phyloP scores from a whole-genome alignment of 2,113 vertebrate genomes.

The Urocynchramus pylzowi region DNA sequence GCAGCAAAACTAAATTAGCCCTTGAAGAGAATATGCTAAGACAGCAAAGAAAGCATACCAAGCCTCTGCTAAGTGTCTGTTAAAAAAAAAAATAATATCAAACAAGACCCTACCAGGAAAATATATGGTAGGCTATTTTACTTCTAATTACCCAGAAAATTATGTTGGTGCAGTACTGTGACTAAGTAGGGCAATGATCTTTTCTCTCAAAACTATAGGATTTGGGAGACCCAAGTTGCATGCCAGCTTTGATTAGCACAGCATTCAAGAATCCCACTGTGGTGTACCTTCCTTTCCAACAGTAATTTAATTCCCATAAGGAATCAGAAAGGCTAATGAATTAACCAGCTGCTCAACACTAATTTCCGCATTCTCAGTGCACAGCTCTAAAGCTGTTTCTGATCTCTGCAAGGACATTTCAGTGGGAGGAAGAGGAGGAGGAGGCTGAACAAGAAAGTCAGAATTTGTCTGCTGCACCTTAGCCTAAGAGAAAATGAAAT shows the following conservation, averaged over 20 bases:
- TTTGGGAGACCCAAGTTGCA: background rate
- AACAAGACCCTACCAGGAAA: constrained; percentile 31
- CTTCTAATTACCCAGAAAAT: background rate
- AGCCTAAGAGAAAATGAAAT: background rate
- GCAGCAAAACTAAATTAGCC: background rate
- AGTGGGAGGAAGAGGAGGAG: background rate
- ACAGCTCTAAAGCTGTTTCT: background rate
- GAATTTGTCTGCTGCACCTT: background rate
- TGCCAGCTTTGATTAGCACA: background rate
- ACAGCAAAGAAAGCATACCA: background rate
- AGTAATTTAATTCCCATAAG: constrained; percentile 1
- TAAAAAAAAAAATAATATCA: background rate
- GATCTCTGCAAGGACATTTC: background rate
- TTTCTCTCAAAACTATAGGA: background rate
- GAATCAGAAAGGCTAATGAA: constrained; percentile 21
- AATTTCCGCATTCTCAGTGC: background rate
- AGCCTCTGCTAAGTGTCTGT: background rate
- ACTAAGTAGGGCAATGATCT: constrained; percentile 3
- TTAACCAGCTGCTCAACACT: background rate
- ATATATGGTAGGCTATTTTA: background rate
- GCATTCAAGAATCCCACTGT: background rate
- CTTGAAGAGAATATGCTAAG: background rate
- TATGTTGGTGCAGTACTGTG: background rate
- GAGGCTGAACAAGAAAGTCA: background rate
- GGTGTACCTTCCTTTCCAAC: background rate